phyloP scores from a whole-genome alignment of 2,113 vertebrate species.

The Serilophus lunatus region DNA sequence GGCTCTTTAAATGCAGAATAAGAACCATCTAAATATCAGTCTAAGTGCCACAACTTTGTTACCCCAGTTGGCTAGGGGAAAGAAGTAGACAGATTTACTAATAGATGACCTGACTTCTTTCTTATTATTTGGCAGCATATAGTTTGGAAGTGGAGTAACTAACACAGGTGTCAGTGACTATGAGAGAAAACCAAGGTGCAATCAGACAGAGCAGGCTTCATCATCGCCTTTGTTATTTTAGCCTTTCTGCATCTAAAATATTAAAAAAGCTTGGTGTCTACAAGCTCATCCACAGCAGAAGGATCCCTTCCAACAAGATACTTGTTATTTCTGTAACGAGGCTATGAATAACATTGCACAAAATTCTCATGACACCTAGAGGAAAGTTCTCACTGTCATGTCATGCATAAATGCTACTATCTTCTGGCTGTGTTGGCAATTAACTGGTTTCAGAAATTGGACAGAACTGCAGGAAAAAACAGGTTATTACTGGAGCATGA shows the following conservation, averaged over 20 bases:
- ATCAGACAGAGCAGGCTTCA: not conserved
- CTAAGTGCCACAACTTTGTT: not conserved
- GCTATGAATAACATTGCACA: not conserved
- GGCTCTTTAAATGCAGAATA: not conserved
- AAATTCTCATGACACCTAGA: not conserved
- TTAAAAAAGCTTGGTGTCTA: not conserved
- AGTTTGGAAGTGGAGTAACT: not conserved
- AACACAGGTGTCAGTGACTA: not conserved
- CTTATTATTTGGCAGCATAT: not conserved
- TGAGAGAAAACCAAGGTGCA: not conserved
- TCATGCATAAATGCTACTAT: rapidly evolving
- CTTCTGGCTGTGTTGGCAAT: not conserved
- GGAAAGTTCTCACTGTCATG: not conserved
- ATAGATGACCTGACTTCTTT: not conserved
- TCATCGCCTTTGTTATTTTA: not conserved
- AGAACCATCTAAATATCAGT: not conserved
- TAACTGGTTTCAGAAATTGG: not conserved
- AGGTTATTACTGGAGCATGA: not conserved
- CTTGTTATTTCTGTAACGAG: not conserved
- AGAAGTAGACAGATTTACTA: not conserved
- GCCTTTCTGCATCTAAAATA: not conserved
- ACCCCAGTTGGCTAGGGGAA: not conserved
- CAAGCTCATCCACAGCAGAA: not conserved
- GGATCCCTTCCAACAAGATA: not conserved
- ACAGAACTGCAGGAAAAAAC: not conserved